Evolutionary conservation across 2,888 invertebrate species (phyloP).

Genomic region (Andrena bicolor): DNA sequence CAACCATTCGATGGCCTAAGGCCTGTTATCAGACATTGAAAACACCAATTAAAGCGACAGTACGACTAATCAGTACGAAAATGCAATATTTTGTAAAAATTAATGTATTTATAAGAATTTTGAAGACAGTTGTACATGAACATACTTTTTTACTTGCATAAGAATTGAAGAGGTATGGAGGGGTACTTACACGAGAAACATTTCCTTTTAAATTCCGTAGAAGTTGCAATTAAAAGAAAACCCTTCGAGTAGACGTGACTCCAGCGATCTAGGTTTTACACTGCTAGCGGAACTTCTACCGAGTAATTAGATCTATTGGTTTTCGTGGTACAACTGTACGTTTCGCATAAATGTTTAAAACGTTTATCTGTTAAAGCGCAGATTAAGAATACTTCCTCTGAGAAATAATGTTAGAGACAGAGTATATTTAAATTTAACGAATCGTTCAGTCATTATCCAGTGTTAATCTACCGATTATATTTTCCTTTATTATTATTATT

Average conservation of each 20-base stretch:
- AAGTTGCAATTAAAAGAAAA: conserved; percentile 15
- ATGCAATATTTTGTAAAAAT: conserved; percentile 70
- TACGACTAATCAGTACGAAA: conserved; percentile 38
- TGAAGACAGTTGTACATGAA: conserved; percentile 51
- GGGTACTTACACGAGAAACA: conserved; percentile 11
- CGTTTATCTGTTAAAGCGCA: conserved; percentile 34
- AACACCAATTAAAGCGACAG: conserved; percentile 47
- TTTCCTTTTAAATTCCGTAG: conserved; percentile 40
- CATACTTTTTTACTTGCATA: conserved; percentile 66
- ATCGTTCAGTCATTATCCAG: conserved; percentile 66
- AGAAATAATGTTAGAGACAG: conserved; percentile 50
- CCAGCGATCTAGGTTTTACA: conserved; percentile 38
- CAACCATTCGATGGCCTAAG: conserved; percentile 33
- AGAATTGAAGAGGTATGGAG: conserved; percentile 34
- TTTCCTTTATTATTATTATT: conserved; percentile 58
- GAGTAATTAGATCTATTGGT: conserved; percentile 35
- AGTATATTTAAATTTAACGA: conserved; percentile 58
- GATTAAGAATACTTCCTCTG: conserved; percentile 53
- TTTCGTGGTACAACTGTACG: conserved; percentile 34
- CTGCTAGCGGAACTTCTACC: conserved; percentile 29
- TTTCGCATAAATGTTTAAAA: conserved; percentile 42
- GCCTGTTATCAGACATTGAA: conserved; percentile 31
- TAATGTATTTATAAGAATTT: conserved; percentile 59
- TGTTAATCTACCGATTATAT: conserved; percentile 58
- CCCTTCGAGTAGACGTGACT: conserved; percentile 28